Evolutionary conservation across 2,113 vertebrate species (phyloP).

Genomic region (Osmerus eperlanus): DNA sequence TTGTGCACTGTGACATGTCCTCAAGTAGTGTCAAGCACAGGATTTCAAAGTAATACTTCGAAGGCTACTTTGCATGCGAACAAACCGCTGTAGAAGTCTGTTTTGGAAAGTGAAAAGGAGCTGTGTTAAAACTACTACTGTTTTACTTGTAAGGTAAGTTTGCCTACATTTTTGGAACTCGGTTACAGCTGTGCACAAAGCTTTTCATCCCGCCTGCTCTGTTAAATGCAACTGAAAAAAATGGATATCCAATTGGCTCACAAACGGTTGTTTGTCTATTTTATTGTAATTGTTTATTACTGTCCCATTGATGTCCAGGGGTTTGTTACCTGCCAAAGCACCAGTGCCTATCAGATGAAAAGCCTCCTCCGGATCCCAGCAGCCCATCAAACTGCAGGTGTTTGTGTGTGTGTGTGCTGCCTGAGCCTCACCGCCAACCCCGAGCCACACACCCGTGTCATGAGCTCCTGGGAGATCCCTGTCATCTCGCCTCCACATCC

Average conservation of each 20-base stretch:
- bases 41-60: constrained; percentile 18
- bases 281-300: constrained; percentile 4
- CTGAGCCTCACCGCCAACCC: constrained; percentile 20
- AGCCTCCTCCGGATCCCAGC: constrained; percentile 39
- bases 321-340: constrained; percentile 6
- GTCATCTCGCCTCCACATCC: neutral
- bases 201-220: constrained; percentile 33
- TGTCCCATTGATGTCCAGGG: constrained; percentile 20
- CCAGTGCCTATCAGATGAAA: constrained; percentile 40
- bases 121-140: neutral
- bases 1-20: constrained; percentile 11
- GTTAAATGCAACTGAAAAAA: constrained; percentile 7
- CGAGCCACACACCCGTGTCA: constrained; percentile 33
- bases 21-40: constrained; percentile 5
- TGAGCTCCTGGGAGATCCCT: constrained; percentile 30
- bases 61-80: constrained; percentile 6
- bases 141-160: constrained; percentile 19
- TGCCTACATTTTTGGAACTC: neutral
- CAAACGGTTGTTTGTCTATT: constrained; percentile 17
- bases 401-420: constrained; percentile 34
- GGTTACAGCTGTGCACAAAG: neutral
- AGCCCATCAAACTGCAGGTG: constrained; percentile 53
- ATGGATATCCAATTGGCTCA: neutral
- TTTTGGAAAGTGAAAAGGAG: constrained; percentile 17
- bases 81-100: constrained; percentile 11